phyloP scores from a whole-genome alignment of 2,797 vertebrate species.

The Oceanodroma leucorhoa region DNA sequence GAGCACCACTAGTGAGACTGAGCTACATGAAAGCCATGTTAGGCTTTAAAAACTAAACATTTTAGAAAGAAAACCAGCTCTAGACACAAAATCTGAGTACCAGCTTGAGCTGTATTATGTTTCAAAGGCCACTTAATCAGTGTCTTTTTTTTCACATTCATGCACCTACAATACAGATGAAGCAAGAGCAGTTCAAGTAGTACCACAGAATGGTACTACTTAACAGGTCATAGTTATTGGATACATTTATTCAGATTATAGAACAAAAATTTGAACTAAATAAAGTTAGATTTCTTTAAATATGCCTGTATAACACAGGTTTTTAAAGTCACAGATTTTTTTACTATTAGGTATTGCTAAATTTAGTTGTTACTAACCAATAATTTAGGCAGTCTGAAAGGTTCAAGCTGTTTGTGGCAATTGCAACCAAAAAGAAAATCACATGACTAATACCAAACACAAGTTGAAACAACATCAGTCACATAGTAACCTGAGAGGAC shows the following conservation, averaged over 20 bases:
- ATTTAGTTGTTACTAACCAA: background rate
- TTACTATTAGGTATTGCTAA: background rate
- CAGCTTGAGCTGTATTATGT: background rate
- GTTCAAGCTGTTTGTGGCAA: background rate
- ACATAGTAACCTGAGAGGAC: background rate
- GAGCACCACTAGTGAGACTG: background rate
- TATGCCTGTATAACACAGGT: background rate
- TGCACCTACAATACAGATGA: background rate
- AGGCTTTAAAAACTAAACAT: background rate
- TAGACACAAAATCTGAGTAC: background rate
- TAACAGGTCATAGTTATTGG: background rate
- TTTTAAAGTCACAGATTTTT: background rate
- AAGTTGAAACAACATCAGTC: background rate
- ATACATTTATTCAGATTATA: background rate
- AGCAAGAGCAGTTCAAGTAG: background rate
- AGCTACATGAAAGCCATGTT: background rate
- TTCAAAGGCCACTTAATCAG: background rate
- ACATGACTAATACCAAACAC: background rate
- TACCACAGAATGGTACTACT: background rate
- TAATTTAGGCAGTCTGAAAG: background rate
- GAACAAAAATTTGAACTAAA: background rate
- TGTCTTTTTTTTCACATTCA: background rate
- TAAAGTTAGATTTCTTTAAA: background rate
- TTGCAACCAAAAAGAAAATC: background rate
- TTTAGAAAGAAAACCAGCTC: background rate